A percentile compares a stretch with the other conserved stretches of the same genome.
phyloP scores from a whole-genome alignment of 2,797 vertebrate species.

The Lerista edwardsae region DNA sequence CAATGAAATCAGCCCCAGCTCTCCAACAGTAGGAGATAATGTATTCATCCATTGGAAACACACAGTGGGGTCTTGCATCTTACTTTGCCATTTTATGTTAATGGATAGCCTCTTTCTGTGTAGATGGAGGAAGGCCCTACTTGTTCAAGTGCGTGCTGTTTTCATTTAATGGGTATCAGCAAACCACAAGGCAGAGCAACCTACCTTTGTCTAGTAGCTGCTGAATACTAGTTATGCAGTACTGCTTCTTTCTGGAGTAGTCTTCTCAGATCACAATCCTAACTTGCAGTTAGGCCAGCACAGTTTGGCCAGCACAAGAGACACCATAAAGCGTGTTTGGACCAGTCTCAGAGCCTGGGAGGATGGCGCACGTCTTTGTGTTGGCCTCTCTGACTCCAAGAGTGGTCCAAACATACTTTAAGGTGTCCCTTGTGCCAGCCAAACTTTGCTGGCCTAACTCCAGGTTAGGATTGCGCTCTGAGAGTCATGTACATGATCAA shows the following conservation, averaged over 20 bases:
- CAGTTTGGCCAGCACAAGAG: too few species aligned
- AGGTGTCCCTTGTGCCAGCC: too few species aligned
- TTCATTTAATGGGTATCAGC: not conserved
- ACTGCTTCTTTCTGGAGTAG: not conserved
- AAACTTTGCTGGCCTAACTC: too few species aligned
- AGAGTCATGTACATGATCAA: not conserved
- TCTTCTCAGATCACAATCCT: not conserved
- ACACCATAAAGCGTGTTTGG: too few species aligned
- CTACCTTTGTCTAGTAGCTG: not conserved
- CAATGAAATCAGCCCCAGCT: constrained; percentile 61
- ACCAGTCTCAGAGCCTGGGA: too few species aligned
- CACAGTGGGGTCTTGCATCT: constrained; percentile 50
- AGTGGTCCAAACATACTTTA: too few species aligned
- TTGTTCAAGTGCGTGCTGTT: constrained; percentile 3
- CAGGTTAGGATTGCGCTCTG: too few species aligned
- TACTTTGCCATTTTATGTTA: constrained; percentile 51
- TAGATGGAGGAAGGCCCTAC: constrained; percentile 61
- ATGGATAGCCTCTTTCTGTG: constrained; percentile 47
- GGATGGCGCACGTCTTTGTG: too few species aligned
- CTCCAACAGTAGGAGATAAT: constrained; percentile 60
- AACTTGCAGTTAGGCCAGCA: too few species aligned
- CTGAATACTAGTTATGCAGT: constrained; percentile 1
- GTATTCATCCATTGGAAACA: constrained; percentile 58
- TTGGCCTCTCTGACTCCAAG: too few species aligned
- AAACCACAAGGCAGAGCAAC: constrained; percentile 10